These are phyloP conservation scores for Athripsodes cinereus DNA, from an alignment of 2,888 invertebrate species.

Conservation along the genomic window DNA sequence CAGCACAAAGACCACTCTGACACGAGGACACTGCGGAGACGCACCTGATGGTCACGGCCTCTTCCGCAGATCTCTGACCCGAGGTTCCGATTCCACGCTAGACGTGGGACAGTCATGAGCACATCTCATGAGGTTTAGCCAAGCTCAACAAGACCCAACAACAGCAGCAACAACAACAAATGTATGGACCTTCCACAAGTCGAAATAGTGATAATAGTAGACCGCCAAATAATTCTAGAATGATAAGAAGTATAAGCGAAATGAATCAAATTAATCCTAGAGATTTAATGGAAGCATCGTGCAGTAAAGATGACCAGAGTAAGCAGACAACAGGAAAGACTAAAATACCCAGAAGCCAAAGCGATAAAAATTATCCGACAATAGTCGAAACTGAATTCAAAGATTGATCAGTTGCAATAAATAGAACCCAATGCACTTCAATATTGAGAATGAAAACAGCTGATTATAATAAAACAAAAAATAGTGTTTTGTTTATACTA, in stretches of 20 bases:
- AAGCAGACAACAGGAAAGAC: background rate
- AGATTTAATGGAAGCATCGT: background rate
- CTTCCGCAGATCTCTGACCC: conserved; percentile 27
- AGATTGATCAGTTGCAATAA: too few relatives aligned
- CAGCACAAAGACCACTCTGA: conserved; percentile 24
- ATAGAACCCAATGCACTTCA: too few relatives aligned
- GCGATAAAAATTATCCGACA: conserved; percentile 5
- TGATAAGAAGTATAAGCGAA: conserved; percentile 5
- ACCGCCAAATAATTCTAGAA: background rate
- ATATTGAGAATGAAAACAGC: too few relatives aligned
- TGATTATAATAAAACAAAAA: too few relatives aligned
- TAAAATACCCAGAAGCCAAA: conserved; percentile 1
- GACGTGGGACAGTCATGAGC: conserved; percentile 28
- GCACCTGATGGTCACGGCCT: conserved; percentile 26
- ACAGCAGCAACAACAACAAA: too few relatives aligned
- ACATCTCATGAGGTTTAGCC: conserved; percentile 26
- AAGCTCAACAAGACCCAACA: conserved; percentile 5
- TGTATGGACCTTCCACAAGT: background rate
- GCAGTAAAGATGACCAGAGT: background rate
- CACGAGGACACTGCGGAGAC: conserved; percentile 28
- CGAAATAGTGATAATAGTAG: background rate
- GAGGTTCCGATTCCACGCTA: conserved; percentile 24
- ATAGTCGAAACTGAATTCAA: conserved; percentile 6
- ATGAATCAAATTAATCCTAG: background rate
- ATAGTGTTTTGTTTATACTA: too few relatives aligned